Base-by-base conservation (phyloP, 2,797 vertebrate species). In the Enteromius fasciolatus region DNA sequence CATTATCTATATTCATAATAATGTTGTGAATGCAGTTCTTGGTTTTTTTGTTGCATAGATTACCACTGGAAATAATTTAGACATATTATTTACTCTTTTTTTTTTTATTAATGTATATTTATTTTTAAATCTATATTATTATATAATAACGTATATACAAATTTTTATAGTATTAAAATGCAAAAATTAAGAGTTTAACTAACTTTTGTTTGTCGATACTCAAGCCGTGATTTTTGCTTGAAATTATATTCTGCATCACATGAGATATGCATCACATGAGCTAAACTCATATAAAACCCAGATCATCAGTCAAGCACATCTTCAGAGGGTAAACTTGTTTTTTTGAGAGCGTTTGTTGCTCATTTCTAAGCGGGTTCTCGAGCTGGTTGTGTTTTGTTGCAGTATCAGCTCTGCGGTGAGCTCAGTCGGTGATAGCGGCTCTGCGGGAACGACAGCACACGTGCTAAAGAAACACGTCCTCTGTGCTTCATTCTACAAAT, bases 341-440 rank as follows among this genome's bases (percentile, higher is more conserved):
- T 39, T 63, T 68, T 8, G 7, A 54, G 59, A 77, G 66, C 17
- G 15, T 36, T 31, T 69, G 50, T 68, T 50, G 39, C 36, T 46
- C 20, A n/a, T 23, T 76, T 69, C 20, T 18, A 12, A 57, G 18
- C 10, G n/a, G 14, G 5, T 39, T 72, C 64, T 78, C 0, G 8
- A 59, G 83, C 31, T 20, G 57, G 64, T 76, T 80, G 70, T 48
- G 68, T 48, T 80, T 59, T 84, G 59, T 75, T 50, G 61, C 64
- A 61, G 61, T 75, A n/a, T 74, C 17, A 36, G 63, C 20, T 33
- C 78, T 63, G 52, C 17, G 12, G 72, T 75, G 63, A 75, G 67
- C 50, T 50, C 59, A 33, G 48, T 81, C 59, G 23, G 31, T 94
- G 93, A 94, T 95, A 90, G 90, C 93, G 94, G 94, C 93, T 93